Conservation (phyloP, 92 coral and sea anemone genomes). For the Palythoa grandiflora region DNA sequence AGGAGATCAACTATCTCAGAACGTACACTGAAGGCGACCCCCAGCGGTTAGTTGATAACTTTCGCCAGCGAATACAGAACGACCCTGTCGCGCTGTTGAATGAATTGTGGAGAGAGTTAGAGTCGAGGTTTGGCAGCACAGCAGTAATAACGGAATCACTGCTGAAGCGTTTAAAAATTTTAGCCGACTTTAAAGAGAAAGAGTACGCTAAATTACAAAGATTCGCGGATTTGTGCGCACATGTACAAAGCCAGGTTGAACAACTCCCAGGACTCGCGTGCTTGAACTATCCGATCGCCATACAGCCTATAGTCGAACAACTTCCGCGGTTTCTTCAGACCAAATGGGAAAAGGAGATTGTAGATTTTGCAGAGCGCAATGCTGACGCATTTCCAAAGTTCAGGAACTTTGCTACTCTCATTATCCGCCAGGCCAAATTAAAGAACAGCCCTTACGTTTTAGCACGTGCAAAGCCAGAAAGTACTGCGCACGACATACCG, state of each 20-base stretch:
- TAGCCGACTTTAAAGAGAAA: background rate
- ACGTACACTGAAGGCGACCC: slow-evolving; percentile 45
- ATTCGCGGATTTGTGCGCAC: background rate
- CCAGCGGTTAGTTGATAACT: slow-evolving; percentile 49
- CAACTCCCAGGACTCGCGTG: slow-evolving; percentile 11
- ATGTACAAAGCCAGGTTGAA: slow-evolving; percentile 13
- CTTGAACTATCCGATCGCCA: background rate
- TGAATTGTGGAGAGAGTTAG: slow-evolving; percentile 54
- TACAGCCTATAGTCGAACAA: background rate
- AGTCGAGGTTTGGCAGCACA: slow-evolving; percentile 50
- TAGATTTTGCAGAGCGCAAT: background rate
- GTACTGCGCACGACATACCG: background rate
- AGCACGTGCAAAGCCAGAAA: background rate
- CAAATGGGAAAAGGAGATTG: background rate
- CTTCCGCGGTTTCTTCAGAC: background rate
- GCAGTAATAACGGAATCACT: background rate
- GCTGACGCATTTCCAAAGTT: background rate
- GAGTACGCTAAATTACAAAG: background rate
- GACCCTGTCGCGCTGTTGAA: slow-evolving; percentile 33
- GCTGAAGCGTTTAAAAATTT: background rate
- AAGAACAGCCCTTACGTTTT: background rate
- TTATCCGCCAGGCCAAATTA: background rate
- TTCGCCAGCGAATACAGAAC: slow-evolving; percentile 39
- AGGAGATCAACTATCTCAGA: slow-evolving; percentile 62
- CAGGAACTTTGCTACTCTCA: background rate